Base-by-base conservation (phyloP, 2,113 vertebrate species). In the Geococcyx californianus region DNA sequence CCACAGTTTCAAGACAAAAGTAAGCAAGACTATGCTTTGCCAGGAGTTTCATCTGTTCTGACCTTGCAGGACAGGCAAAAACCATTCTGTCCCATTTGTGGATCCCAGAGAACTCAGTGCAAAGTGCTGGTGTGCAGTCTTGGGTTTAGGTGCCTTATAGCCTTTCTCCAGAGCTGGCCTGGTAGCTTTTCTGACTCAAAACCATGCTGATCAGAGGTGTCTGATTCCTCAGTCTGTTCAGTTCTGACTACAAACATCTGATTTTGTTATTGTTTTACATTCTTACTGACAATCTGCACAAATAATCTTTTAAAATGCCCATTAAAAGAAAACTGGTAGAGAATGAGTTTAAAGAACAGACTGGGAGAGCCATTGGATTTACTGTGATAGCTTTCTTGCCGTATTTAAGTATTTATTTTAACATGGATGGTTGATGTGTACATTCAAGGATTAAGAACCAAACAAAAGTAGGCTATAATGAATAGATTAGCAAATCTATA, bases 381-480 rank as follows among this genome's bases (percentile, higher is more conserved):
- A 85, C 54, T 62, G 45, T 36, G 87, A 76, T 3, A 85, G 55
- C 42, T 76, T 29, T 94, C 47, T 51, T 13, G 4, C 47, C 55
- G 13, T 42, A 70, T 29, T 84, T 84, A 90, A 90, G 25, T 81
- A 90, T 69, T 95, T 89, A 75, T 89, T 93, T 91, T 66, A 83
- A 68, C 45, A 59, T 3, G 9, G 42, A 62, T 86, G 63, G 76
- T 62, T 95, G 34, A 45, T 36, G 18, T 38, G 42, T 16, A 1
- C 59, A 73, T 72, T 91, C 89, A 94, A 87, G 64, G 81, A 89
- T 72, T 78, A 93, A 74, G 59, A 95, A 80, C 47, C 26, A 88
- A 94, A 74, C 45, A 81, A 82, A 59, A 89, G 26, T 9, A 67
- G 51, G 33, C 45, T 85, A 21, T 80, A 85, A 86, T 20, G 16